These are phyloP conservation scores for Nemotelus pantherinus DNA, from an alignment of 2,888 invertebrate species.

Conservation along the genomic window DNA sequence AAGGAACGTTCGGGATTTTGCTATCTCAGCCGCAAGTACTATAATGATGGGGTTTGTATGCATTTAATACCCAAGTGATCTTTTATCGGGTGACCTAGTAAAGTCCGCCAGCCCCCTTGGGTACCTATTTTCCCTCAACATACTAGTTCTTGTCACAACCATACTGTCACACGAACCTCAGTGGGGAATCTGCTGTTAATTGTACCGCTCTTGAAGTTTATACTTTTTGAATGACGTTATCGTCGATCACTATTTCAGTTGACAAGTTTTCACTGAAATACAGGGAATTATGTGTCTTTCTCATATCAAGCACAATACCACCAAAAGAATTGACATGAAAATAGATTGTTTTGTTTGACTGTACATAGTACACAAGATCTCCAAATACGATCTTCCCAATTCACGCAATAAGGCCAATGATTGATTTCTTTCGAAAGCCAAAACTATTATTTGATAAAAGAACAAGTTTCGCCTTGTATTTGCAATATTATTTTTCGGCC, in stretches of 20 bases:
- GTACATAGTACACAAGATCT: too few relatives aligned
- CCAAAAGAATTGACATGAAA: too few relatives aligned
- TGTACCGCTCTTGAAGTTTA: constrained; percentile 24
- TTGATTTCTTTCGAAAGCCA: too few relatives aligned
- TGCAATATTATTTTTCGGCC: too few relatives aligned
- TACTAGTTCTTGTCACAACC: constrained; percentile 18
- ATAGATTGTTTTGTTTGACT: too few relatives aligned
- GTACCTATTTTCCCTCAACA: too few relatives aligned
- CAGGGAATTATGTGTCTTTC: too few relatives aligned
- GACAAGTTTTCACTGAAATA: constrained; percentile 9
- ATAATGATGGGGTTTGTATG: background rate
- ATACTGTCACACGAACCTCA: constrained; percentile 7
- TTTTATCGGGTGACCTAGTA: constrained; percentile 28
- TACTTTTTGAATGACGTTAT: constrained; percentile 14
- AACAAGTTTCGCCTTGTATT: too few relatives aligned
- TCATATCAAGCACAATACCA: too few relatives aligned
- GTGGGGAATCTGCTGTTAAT: constrained; percentile 30
- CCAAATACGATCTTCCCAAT: too few relatives aligned
- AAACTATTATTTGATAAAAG: too few relatives aligned
- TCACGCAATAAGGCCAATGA: too few relatives aligned
- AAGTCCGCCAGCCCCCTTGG: constrained; percentile 1
- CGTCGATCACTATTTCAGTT: constrained; percentile 14
- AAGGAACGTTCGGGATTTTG: constrained; percentile 37
- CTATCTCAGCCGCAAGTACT: constrained; percentile 2
- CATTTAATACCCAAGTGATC: constrained; percentile 20